Evolutionary conservation across 2,888 invertebrate genomes (phyloP).

Genomic region (Steinernema scapterisci): DNA sequence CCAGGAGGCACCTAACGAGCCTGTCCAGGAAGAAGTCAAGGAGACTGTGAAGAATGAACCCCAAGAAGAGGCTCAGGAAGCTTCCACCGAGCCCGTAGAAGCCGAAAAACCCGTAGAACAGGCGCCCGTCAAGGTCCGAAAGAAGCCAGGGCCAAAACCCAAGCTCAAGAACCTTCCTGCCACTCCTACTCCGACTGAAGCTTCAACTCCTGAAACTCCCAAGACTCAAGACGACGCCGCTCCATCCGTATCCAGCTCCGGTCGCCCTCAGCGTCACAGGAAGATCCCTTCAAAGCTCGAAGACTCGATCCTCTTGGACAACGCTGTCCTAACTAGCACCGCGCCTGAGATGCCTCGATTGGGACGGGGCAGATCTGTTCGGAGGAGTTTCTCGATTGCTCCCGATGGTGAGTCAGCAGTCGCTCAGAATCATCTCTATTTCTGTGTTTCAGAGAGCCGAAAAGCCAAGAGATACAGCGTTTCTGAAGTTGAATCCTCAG

Average conservation of each 20-base stretch:
- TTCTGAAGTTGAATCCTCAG: neutral
- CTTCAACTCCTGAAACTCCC: neutral
- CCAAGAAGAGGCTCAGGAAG: too few relatives aligned
- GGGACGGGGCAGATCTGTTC: neutral
- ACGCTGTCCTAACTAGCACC: neutral
- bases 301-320: neutral
- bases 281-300: conserved; percentile 12
- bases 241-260: neutral
- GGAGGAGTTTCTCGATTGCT: neutral
- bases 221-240: neutral
- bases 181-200: neutral
- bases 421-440: too few relatives aligned
- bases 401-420: neutral
- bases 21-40: neutral
- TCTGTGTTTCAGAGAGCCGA: too few relatives aligned
- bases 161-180: neutral
- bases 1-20: neutral
- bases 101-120: neutral
- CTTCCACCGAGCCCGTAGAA: neutral
- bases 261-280: conserved; percentile 8
- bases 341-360: neutral
- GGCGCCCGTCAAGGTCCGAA: neutral
- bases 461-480: neutral
- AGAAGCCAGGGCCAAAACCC: neutral
- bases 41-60: neutral